phyloP scores from a whole-genome alignment of 2,797 vertebrate species.

The Sciurus carolinensis region DNA sequence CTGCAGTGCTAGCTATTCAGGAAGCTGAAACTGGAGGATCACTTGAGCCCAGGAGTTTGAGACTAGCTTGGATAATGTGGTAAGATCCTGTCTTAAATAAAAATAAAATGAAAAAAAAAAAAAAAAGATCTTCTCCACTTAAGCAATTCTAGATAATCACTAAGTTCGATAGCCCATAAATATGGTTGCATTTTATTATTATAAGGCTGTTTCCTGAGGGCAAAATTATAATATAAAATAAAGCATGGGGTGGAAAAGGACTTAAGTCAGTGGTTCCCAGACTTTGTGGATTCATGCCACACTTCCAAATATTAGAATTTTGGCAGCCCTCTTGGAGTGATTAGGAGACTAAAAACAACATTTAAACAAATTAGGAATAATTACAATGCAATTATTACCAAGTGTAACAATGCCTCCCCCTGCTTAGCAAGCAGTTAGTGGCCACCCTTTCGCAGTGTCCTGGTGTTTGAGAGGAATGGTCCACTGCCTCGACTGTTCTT shows the following conservation, averaged over 20 bases:
- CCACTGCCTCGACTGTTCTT: not conserved
- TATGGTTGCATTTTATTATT: constrained; percentile 1
- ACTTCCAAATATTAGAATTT: constrained; percentile 60
- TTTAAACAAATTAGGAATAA: constrained; percentile 79
- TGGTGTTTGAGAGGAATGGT: not conserved
- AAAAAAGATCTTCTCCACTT: constrained; percentile 7
- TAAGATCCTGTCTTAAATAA: not conserved
- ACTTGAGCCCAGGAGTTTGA: not conserved
- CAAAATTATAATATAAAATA: not conserved
- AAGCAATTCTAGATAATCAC: not conserved
- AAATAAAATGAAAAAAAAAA: not conserved
- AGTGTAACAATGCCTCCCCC: constrained; percentile 53
- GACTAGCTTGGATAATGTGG: not conserved
- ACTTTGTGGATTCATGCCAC: constrained; percentile 59
- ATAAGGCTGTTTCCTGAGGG: constrained; percentile 36
- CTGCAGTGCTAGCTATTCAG: not conserved
- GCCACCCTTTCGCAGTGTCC: not conserved
- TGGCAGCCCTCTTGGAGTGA: constrained; percentile 72
- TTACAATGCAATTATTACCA: constrained; percentile 69
- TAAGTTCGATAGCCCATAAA: not conserved
- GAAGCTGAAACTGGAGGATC: not conserved
- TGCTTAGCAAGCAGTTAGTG: constrained; percentile 60
- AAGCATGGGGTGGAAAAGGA: not conserved
- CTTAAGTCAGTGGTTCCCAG: not conserved
- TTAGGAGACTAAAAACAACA: constrained; percentile 78